A percentile compares a stretch with the other conserved stretches of the same genome.
These are phyloP conservation scores for Trinectes maculatus DNA, from an alignment of 2,113 vertebrate species.

Conservation along the genomic window DNA sequence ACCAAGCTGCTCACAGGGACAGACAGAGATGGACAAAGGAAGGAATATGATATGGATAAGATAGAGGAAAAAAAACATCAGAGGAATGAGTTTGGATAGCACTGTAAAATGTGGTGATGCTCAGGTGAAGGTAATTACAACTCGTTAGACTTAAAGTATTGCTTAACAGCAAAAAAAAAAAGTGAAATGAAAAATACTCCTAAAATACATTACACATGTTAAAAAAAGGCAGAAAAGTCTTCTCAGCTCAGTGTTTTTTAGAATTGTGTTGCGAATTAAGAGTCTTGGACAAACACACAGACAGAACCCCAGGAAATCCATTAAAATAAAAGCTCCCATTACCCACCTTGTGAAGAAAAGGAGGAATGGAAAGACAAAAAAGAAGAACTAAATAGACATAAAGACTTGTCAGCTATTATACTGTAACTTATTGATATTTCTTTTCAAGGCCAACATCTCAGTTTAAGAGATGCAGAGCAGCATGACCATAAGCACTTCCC, in stretches of 20 bases:
- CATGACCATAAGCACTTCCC: slow-evolving; percentile 24
- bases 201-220: neutral
- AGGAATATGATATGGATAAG: slow-evolving; percentile 33
- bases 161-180: neutral
- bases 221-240: too few relatives aligned
- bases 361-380: neutral
- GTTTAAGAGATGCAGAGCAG: slow-evolving; percentile 30
- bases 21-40: slow-evolving; percentile 32
- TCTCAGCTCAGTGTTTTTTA: neutral
- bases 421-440: slow-evolving; percentile 6
- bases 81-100: neutral
- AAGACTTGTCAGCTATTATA: slow-evolving; percentile 5
- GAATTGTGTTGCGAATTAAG: neutral
- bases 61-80: neutral
- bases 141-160: too few relatives aligned
- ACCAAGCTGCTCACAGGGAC: slow-evolving; percentile 59
- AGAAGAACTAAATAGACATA: neutral
- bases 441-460: slow-evolving; percentile 1
- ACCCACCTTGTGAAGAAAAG: neutral
- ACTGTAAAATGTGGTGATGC: neutral
- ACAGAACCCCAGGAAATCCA: slow-evolving; percentile 19
- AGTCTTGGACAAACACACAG: slow-evolving; percentile 7
- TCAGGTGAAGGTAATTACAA: neutral
- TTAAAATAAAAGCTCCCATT: slow-evolving; percentile 29
- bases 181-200: neutral